Conservation (phyloP, 2,113 vertebrate species). For the Syngnathus scovelli region DNA sequence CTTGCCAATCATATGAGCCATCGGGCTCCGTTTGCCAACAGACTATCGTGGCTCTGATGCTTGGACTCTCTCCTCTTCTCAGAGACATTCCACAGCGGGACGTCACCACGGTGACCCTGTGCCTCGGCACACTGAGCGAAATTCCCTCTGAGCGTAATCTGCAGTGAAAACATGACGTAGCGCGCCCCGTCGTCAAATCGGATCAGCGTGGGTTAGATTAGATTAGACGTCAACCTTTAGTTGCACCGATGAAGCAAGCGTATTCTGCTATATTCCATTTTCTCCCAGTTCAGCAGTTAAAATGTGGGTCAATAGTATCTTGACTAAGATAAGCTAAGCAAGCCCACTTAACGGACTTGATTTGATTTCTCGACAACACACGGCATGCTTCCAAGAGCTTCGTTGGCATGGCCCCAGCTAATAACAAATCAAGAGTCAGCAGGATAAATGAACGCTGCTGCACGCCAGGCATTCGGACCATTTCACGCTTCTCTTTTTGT, state of each 20-base stretch:
- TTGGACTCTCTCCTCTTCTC: constrained; percentile 16
- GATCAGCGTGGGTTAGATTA: constrained; percentile 7
- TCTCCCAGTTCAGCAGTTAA: constrained; percentile 35
- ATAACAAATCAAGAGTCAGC: constrained; percentile 52
- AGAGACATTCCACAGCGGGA: constrained; percentile 18
- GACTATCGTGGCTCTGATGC: constrained; percentile 3
- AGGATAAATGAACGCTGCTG: constrained; percentile 20
- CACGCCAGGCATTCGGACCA: constrained; percentile 22
- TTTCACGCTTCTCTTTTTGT: constrained; percentile 18
- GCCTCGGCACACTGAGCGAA: constrained; percentile 10
- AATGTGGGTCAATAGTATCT: constrained; percentile 53
- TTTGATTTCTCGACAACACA: constrained; percentile 68
- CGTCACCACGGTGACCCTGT: constrained; percentile 23
- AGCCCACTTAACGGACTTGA: constrained; percentile 56
- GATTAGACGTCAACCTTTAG: constrained; percentile 3
- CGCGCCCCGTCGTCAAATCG: constrained; percentile 1
- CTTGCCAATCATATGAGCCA: not conserved
- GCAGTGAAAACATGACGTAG: constrained; percentile 4
- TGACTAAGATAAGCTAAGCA: constrained; percentile 8
- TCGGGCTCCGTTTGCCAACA: not conserved
- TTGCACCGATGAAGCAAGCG: constrained; percentile 19
- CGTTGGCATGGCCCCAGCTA: constrained; percentile 45
- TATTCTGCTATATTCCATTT: constrained; percentile 26
- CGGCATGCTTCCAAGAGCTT: constrained; percentile 65
- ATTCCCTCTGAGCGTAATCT: constrained; percentile 11